These are phyloP conservation scores for Chaetops frenatus DNA, from an alignment of 2,113 vertebrate genomes.

Conservation along the genomic window DNA sequence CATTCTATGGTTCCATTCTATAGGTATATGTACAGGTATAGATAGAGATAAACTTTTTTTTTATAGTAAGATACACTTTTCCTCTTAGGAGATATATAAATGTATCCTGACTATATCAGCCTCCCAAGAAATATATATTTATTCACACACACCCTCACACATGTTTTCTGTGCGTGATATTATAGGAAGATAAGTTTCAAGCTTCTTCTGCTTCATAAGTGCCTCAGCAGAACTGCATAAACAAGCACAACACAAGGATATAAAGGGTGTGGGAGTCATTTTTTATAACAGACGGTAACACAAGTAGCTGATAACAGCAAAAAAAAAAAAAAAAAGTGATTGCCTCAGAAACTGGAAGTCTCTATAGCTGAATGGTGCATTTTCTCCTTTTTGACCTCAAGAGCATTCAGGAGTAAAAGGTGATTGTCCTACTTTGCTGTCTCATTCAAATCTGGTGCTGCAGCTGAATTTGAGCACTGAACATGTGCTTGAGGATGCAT, in stretches of 20 bases:
- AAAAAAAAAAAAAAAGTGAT: constrained; percentile 51
- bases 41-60: background rate
- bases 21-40: background rate
- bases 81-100: background rate
- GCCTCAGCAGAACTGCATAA: constrained; percentile 28
- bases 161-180: background rate
- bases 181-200: background rate
- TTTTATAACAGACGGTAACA: background rate
- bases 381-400: constrained; percentile 53
- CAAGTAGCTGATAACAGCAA: constrained; percentile 62
- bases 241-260: constrained; percentile 55
- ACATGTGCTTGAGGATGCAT: background rate
- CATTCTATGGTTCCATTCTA: background rate
- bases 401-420: constrained; percentile 36
- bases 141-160: background rate
- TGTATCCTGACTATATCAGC: background rate
- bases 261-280: background rate
- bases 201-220: background rate
- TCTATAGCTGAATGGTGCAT: constrained; percentile 29
- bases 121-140: background rate
- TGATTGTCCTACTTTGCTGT: constrained; percentile 33
- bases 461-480: background rate
- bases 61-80: background rate
- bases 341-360: constrained; percentile 39
- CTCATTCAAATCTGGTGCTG: constrained; percentile 22